Base-by-base conservation (phyloP, 2,888 invertebrate species). In the Alviniconcha strummeri region DNA sequence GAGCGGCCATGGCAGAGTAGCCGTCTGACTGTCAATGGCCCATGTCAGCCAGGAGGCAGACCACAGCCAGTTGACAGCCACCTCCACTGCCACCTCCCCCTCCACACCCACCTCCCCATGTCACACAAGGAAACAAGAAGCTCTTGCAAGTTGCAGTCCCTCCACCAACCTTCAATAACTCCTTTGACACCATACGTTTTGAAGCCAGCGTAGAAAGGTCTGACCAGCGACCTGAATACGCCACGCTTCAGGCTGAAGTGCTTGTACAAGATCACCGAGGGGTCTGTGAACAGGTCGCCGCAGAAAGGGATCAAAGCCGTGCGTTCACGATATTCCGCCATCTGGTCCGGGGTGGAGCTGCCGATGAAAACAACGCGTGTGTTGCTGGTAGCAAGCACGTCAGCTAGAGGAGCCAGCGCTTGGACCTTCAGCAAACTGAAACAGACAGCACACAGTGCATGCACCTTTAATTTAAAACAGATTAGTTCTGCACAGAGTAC, bases 261-360 rank as follows among this genome's bases (percentile, higher is more conserved):
- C 60, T 84, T 84, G 72, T 87, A 85, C 36, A 86, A 36, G 7
- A 60, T 64, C 8, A 84, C 75, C 7, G 69, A 54, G n/a, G 85
- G 85, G 80, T 87, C 87, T 56, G 84, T 80, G 67, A 80, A 87
- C 19, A 87, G 79, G 60, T 87, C 84, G n/a, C 86, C 86, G 67
- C 80, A 72, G 5, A 84, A 13, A 13, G 74, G 67, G 0, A 84
- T 81, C 52, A 75, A 60, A 64, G 84, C 55, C 3, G 79, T 19
- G 4, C 69, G 77, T 36, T 85, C 74, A 36, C 86, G 57, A 74
- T 84, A 87, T 71, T 85, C 85, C 13, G 74, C 78, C 76, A 83
- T 85, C 74, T 86, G 85, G 13, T 84, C 76, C 1, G 83, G 75
- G n/a, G 81, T 83, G 64, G 87, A 87, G 74, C 83, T 84, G 56